Evolutionary conservation across 2,888 invertebrate genomes (phyloP).

Genomic region (Zygothrica quintamaculata): DNA sequence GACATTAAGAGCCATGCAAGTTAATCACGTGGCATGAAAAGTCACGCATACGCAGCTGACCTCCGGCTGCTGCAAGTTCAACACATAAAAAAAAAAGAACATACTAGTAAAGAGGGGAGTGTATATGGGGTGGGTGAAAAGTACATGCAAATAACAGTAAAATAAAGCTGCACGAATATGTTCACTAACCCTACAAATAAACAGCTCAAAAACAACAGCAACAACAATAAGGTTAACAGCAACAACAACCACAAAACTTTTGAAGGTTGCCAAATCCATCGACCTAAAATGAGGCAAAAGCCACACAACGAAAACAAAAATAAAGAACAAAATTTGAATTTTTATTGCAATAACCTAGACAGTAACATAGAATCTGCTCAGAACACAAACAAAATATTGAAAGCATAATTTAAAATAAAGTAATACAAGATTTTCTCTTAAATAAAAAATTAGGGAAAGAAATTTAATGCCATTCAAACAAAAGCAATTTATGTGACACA

Average conservation of each 20-base stretch:
- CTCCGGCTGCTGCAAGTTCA: constrained; percentile 39
- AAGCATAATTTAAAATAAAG: too few species aligned
- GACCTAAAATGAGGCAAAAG: constrained; percentile 7
- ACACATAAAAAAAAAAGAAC: constrained; percentile 16
- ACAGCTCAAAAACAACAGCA: constrained; percentile 4
- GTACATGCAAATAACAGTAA: constrained; percentile 44
- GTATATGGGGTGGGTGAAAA: constrained; percentile 10
- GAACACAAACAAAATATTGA: too few species aligned
- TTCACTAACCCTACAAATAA: constrained; percentile 12
- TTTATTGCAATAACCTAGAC: not conserved
- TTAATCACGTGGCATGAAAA: constrained; percentile 78
- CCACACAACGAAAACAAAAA: constrained; percentile 10
- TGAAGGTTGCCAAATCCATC: constrained; percentile 45
- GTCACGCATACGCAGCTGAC: constrained; percentile 60
- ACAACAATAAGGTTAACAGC: constrained; percentile 1
- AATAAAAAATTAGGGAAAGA: too few species aligned
- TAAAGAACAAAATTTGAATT: not conserved
- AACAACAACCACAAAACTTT: constrained; percentile 34
- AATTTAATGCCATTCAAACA: too few species aligned
- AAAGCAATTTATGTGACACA: too few species aligned
- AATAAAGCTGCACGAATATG: constrained; percentile 36
- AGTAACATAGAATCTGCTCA: constrained; percentile 3
- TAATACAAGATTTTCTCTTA: too few species aligned
- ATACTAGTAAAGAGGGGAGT: too few species aligned
- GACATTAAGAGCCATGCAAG: constrained; percentile 56